Evolutionary conservation across 35 echinoderm and acorn worm genomes (phyloP), one percentile per base, ranked within the genome.

Genomic region (Apostichopus japonicus): DNA sequence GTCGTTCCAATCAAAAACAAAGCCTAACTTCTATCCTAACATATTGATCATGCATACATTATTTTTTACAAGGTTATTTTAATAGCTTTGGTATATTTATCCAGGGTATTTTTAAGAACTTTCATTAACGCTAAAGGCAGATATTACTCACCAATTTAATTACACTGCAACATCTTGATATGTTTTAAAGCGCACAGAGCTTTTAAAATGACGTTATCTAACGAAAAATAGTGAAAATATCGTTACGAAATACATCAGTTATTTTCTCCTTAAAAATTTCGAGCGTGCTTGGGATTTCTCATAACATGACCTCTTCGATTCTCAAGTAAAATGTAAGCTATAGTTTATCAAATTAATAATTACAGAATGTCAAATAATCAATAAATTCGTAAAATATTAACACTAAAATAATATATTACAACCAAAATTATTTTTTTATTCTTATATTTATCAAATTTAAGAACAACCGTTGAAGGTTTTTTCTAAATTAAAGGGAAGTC

Each of bases 241-340:
- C 63, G 19, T 67, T 67, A 67, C 63, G 63, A 67, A 67, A 67
- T 67, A 67, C 63, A 67, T 67, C 11, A 67, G 11, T 15, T 15
- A 67, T 67, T 67, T 67, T 19, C 15, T 17, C 52, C n/a, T 33
- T 83, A 15, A 54, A 83, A 83, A 83, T 83, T 83, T 83, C 79
- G 79, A 83, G 79, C 79, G 79, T 83, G 79, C 79, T 83, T 83
- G 24, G 54, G 79, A 83, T 83, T 83, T 83, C 79, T 83, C 44
- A 54, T 55, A 54, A 83, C 54, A 54, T 83, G 79, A 83, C 79
- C 79, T 55, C 79, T 16, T 55, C 6, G 79, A 11, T 67, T 15
- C 11, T 67, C 63, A 67, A 67, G 11, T 67, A 15, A 19, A 67
- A 67, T 67, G 19, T 15, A 67, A 15, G 63, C 11, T 67, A 17